Evolutionary conservation across 1,140 invertebrate genomes (phyloP), one percentile per base, ranked within the genome.

Genomic region (Dysdera silvatica): DNA sequence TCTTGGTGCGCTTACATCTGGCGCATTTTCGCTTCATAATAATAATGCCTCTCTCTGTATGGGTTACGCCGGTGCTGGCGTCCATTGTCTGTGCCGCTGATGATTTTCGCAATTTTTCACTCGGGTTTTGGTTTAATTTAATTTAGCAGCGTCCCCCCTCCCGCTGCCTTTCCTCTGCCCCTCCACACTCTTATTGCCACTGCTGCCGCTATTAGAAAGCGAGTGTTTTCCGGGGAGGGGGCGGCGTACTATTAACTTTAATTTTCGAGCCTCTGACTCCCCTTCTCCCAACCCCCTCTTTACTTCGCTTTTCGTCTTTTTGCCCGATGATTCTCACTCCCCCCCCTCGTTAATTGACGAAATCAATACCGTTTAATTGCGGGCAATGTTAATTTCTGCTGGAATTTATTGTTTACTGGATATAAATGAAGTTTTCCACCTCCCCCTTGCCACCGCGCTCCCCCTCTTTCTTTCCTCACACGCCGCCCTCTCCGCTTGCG

Each of bases 331-430:
- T 18, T 32, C 29, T n/a, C 26, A 16, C 26, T 49, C 37, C 45
- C 53, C 56, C 61, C 56, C 47, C 56, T 63, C 51, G 61, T 53
- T 63, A 63, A 63, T 63, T 63, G 61, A 63, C 56, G 61, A 63
- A 63, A 63, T 63, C 61, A 63, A 63, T 63, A 63, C 52, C 61
- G 61, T 63, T 63, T 63, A 63, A 63, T 63, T 63, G 61, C 61
- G 61, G 56, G 41, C 61, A 53, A 63, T 63, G 61, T 63, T 63
- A 63, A 63, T 63, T 63, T 63, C 61, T 52, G 37, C 41, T 53
- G 61, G 61, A 63, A 63, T 63, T 63, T 63, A 63, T 63, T 63
- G 61, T 63, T 63, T 63, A 63, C 61, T 52, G 53, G 61, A 63
- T 63, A 63, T 63, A 63, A 63, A 63, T 63, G 61, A 63, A 55